Base-by-base conservation (phyloP, 2,797 vertebrate genomes). In the Acridotheres tristis region DNA sequence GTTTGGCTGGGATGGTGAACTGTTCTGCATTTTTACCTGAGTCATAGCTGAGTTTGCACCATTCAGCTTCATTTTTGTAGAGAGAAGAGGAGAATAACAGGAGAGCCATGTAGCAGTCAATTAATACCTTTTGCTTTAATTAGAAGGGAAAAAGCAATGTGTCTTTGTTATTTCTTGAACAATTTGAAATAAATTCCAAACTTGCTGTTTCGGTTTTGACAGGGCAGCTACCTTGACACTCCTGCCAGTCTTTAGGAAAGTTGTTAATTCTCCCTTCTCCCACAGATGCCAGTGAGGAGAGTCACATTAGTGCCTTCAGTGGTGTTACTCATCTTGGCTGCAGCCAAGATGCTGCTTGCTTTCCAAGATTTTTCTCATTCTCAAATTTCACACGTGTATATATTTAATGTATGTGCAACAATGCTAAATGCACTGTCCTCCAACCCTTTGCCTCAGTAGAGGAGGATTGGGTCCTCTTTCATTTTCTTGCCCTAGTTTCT, bases 191-290 rank as follows among this genome's bases (percentile, higher is more conserved):
- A 43, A n/a, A 34, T 79, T 84, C 48, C 42, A 43, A 20, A 65
- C 38, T 38, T 57, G 21, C 23, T 42, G 10, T 43, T 90, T 75
- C 32, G 32, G 5, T 58, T 94, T 66, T 88, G 88, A 53, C 48
- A 40, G 38, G 47, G 11, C 7, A 43, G 62, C 40, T 94, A 55
- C 36, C 23, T 36, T 0, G 4, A 34, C 0, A 0, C 25, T 72
- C 50, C 36, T 55, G 36, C 48, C 58, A 78, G 92, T 53, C 4
- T 0, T 71, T 61, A 68, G 66, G 47, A 40, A 43, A 43, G 40
- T 42, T 73, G 30, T 40, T 85, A 87, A 47, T 62, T 73, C 59
- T 73, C 15, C 16, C 16, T 86, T 65, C 38, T 75, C 32, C 4
- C 4, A 15, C 73, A 88, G 48, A 62, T 7, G 13, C 53, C 6